phyloP scores from a whole-genome alignment of 2,113 vertebrate species.

The Triplophysa siluroides region DNA sequence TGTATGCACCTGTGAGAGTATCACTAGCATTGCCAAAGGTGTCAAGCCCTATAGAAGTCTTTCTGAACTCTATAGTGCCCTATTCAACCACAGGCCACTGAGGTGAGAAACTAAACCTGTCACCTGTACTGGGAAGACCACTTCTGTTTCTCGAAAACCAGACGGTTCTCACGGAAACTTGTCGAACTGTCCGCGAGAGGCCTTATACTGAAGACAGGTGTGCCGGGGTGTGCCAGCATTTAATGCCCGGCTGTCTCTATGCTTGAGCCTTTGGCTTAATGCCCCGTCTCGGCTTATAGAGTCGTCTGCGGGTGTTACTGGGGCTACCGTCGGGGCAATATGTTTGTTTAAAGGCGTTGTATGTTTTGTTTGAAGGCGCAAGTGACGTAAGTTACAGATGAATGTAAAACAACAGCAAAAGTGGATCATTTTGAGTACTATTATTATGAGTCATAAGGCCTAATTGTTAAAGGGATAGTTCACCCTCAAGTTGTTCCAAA shows the following conservation, averaged over 20 bases:
- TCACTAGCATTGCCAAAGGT: slow-evolving; percentile 35
- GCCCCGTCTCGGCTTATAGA: background rate
- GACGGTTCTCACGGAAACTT: slow-evolving; percentile 9
- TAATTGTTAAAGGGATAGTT: background rate
- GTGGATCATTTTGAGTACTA: background rate
- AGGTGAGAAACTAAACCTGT: slow-evolving; percentile 13
- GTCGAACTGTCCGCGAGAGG: slow-evolving; percentile 6
- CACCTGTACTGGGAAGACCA: background rate
- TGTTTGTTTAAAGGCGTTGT: slow-evolving; percentile 12
- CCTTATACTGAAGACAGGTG: slow-evolving; percentile 24
- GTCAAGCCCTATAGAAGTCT: slow-evolving; percentile 14
- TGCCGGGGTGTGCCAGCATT: slow-evolving; percentile 38
- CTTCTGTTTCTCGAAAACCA: background rate
- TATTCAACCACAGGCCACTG: slow-evolving; percentile 10
- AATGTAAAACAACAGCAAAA: background rate
- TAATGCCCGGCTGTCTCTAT: slow-evolving; percentile 34
- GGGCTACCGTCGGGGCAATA: background rate
- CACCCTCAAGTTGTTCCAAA: too few species aligned
- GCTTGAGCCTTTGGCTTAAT: slow-evolving; percentile 31
- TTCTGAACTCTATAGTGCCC: slow-evolving; percentile 12
- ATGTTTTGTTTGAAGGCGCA: background rate
- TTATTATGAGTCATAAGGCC: background rate
- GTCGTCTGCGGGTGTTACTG: slow-evolving; percentile 8
- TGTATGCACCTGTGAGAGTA: slow-evolving; percentile 15
- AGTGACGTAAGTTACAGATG: background rate